Percentiles rank a stretch among this genome's conserved stretches.
These are phyloP conservation scores for Avahi laniger DNA, from an alignment of 2,797 vertebrate genomes.

Conservation along the genomic window DNA sequence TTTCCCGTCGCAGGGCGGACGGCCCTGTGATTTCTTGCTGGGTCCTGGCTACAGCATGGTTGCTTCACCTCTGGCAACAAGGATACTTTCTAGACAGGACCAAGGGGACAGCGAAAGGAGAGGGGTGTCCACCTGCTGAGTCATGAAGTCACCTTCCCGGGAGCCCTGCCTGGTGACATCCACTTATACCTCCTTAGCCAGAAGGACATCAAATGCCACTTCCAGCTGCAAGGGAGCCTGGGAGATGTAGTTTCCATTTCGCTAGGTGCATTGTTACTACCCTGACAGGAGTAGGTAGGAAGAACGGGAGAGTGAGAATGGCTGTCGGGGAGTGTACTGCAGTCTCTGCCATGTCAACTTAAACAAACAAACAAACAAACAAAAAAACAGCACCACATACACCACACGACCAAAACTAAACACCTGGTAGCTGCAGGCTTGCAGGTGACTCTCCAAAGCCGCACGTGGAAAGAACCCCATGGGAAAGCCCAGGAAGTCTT, in stretches of 20 bases:
- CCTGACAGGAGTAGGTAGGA: background rate
- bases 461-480: fast-evolving
- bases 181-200: background rate
- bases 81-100: background rate
- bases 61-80: background rate
- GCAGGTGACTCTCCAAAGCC: background rate
- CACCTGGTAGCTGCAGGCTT: background rate
- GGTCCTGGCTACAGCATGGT: fast-evolving
- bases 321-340: fast-evolving
- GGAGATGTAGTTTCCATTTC: background rate
- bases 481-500: background rate
- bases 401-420: fast-evolving
- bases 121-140: background rate
- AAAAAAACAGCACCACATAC: background rate
- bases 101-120: background rate
- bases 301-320: background rate
- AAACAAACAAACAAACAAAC: too few species aligned
- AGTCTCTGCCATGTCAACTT: fast-evolving
- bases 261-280: too few species aligned
- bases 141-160: background rate
- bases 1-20: fast-evolving
- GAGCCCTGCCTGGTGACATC: background rate
- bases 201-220: background rate
- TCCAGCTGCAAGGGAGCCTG: background rate
- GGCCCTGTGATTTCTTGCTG: too few species aligned